Percentiles rank a stretch among this genome's conserved stretches.
These are phyloP conservation scores for Nowickia ferox DNA, from an alignment of 2,888 invertebrate species.

Conservation along the genomic window DNA sequence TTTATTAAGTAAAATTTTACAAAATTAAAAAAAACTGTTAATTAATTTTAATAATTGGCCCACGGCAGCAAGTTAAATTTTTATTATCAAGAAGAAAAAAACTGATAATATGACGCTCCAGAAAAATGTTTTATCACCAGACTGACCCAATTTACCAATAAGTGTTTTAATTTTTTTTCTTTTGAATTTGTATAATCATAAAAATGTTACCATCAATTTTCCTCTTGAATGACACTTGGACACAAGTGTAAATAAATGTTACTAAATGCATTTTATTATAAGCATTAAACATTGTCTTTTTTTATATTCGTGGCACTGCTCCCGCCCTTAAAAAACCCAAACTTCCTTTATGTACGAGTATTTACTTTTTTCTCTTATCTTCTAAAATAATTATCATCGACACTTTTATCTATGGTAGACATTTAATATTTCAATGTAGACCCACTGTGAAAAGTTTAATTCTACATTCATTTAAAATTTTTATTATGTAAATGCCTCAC, in stretches of 20 bases:
- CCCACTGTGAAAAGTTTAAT: conserved; percentile 38
- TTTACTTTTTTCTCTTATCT: not conserved
- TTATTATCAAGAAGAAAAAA: not conserved
- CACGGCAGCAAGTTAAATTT: not conserved
- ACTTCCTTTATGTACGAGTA: not conserved
- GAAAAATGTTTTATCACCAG: conserved; percentile 4
- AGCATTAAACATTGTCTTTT: not conserved
- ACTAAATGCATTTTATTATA: not conserved
- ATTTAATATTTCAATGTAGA: conserved; percentile 41
- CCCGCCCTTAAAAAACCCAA: conserved; percentile 8
- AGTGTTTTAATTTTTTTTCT: conserved; percentile 20
- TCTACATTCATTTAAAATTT: not conserved
- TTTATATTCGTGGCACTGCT: conserved; percentile 10
- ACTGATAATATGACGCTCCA: not conserved
- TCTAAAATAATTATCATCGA: conserved; percentile 19
- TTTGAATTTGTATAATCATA: conserved; percentile 37
- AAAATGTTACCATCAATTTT: conserved; percentile 49
- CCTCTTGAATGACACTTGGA: conserved; percentile 45
- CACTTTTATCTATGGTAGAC: not conserved
- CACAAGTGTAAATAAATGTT: conserved; percentile 29
- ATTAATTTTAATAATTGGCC: not conserved
- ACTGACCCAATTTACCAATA: conserved; percentile 23
- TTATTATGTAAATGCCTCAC: conserved; percentile 42
- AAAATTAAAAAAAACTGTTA: not conserved
- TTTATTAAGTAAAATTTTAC: not conserved